Evolutionary conservation across 2,797 vertebrate species (phyloP), one percentile per base, ranked within the genome.

Genomic region (Amphiprion clarkii): DNA sequence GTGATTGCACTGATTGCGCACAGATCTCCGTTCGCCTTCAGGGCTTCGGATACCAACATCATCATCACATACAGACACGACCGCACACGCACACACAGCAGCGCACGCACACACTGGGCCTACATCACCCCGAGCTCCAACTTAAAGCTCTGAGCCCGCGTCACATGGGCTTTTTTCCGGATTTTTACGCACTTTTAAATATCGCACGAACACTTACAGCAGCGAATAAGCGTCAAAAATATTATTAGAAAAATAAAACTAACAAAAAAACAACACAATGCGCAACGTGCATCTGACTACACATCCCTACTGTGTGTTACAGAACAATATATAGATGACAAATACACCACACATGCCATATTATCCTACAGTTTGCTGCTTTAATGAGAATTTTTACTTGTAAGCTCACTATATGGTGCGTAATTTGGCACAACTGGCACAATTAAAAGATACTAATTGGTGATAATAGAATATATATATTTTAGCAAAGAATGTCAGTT

Each of bases 91-190:
- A 59, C 78, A 40, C 78, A 2, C 69, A 25, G 4, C 67, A 33
- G 65, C 81, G 49, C 86, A 56, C 73, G 56, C 44, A 78, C 71
- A 76, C 44, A 76, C 56, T 61, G 67, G 92, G 92, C 91, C 92
- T 92, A 64, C 82, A 76, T 49, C 71, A 73, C 0, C 65, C 23
- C 44, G 65, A 79, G 68, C 78, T 79, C 23, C 56, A 76, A 73
- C 55, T 76, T 62, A 60, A 79, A 79, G 73, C 78, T 67, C 61
- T 40, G 14, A 68, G 51, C 73, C 25, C 48, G 36, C 19, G 75
- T 84, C 80, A 82, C 82, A 73, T 76, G 63, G 67, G 16, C 48
- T 55, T 42, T 72, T 85, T 66, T n/a, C 12, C 12, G 19, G 10
- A 29, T 70, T 52, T 39, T 25, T 27, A 1, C 16, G 44, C 17